phyloP scores from a whole-genome alignment of 2,888 invertebrate genomes.

The Mesopsocus fuscifrons region DNA sequence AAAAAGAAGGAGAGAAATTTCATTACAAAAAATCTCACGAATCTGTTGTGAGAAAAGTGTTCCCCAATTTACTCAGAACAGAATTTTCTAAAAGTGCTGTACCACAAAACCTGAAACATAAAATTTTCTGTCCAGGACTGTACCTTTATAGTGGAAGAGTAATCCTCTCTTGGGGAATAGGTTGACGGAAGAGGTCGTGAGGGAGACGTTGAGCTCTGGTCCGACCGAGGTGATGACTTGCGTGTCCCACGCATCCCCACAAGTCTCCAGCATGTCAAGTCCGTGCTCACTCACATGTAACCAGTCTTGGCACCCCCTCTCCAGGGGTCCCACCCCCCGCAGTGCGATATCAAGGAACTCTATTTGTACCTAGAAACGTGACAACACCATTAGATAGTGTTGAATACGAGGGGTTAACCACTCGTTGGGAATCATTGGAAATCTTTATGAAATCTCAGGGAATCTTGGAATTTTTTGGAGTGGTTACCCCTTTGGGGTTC shows the following conservation, averaged over 20 bases:
- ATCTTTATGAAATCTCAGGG: too few species aligned
- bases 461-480: too few species aligned
- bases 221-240: slow-evolving; percentile 29
- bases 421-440: too few species aligned
- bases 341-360: background rate
- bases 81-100: too few species aligned
- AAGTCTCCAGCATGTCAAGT: slow-evolving; percentile 30
- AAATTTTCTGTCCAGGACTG: too few species aligned
- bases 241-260: slow-evolving; percentile 34
- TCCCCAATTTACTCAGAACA: too few species aligned
- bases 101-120: too few species aligned
- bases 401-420: too few species aligned
- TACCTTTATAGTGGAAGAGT: slow-evolving; percentile 42
- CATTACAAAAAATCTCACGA: too few species aligned
- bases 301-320: slow-evolving; percentile 31
- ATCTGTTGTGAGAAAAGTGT: too few species aligned
- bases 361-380: background rate
- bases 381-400: too few species aligned
- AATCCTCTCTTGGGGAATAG: slow-evolving; percentile 41
- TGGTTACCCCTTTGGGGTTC: too few species aligned
- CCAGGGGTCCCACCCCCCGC: slow-evolving; percentile 22
- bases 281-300: slow-evolving; percentile 32
- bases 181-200: slow-evolving; percentile 30
- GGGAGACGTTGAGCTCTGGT: slow-evolving; percentile 26
- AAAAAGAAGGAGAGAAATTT: slow-evolving; percentile 19